Percentiles rank a stretch among this genome's conserved stretches.
Conservation (phyloP, 2,888 invertebrate genomes). For the Pantelozetes paolii region DNA sequence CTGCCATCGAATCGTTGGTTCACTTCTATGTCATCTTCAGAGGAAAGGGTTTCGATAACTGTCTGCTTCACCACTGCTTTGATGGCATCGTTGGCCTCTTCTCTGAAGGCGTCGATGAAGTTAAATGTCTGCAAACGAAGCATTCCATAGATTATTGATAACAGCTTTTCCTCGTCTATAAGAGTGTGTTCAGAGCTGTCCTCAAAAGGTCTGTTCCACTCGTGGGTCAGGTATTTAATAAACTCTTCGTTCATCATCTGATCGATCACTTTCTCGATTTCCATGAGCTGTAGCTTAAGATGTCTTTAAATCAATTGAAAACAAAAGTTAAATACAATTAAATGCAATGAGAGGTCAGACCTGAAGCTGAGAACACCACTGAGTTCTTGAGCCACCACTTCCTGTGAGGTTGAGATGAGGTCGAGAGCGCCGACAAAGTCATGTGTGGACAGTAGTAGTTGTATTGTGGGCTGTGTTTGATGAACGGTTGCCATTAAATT, state of each 20-base stretch:
- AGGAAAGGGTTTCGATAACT: constrained; percentile 53
- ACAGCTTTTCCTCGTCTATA: constrained; percentile 67
- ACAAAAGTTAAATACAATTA: constrained; percentile 17
- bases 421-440: constrained; percentile 97
- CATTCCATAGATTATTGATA: constrained; percentile 83
- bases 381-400: constrained; percentile 80
- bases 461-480: constrained; percentile 96
- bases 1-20: constrained; percentile 51
- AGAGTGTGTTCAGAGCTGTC: constrained; percentile 52
- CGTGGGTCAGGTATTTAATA: constrained; percentile 80
- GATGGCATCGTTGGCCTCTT: constrained; percentile 82
- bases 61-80: constrained; percentile 80
- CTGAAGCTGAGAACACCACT: constrained; percentile 87
- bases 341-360: constrained; percentile 51
- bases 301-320: constrained; percentile 61
- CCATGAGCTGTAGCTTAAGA: constrained; percentile 86
- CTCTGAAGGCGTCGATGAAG: constrained; percentile 67
- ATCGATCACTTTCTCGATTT: constrained; percentile 91
- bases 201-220: constrained; percentile 75
- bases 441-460: constrained; percentile 83
- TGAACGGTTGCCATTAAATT: constrained; percentile 91
- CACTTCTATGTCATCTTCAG: constrained; percentile 52
- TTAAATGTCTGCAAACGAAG: constrained; percentile 78
- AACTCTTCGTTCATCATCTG: constrained; percentile 96
- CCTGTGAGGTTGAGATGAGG: constrained; percentile 91